phyloP scores from a whole-genome alignment of 2,888 invertebrate species.

The Brenthis daphne region DNA sequence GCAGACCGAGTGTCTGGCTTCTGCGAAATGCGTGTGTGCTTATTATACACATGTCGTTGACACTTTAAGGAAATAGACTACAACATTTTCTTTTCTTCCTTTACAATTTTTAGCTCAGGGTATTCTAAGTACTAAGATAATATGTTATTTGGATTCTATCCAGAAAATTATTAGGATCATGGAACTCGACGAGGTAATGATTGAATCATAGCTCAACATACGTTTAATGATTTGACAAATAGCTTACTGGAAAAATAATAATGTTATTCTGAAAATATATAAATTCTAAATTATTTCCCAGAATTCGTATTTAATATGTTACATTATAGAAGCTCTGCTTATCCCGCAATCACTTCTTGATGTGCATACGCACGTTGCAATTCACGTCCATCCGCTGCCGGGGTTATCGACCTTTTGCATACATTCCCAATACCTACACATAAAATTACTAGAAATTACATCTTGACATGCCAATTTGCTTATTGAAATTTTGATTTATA shows the following conservation, averaged over 20 bases:
- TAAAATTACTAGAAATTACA: conserved; percentile 37
- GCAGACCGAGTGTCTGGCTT: conserved; percentile 73
- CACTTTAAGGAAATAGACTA: conserved; percentile 37
- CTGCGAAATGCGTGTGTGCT: conserved; percentile 54
- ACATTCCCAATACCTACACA: conserved; percentile 47
- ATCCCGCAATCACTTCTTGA: conserved; percentile 65
- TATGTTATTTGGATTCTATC: conserved; percentile 2
- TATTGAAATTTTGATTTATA: conserved; percentile 44
- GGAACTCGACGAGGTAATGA: background rate
- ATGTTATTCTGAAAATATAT: background rate
- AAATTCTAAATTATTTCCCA: background rate
- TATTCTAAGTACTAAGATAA: background rate
- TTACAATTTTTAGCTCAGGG: background rate
- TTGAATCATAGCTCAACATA: background rate
- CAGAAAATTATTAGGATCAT: background rate
- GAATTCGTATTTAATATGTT: no score
- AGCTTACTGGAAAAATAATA: background rate
- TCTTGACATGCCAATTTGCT: conserved; percentile 28
- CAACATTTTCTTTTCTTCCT: conserved; percentile 11
- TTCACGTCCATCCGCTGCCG: conserved; percentile 59
- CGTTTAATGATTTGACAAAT: background rate
- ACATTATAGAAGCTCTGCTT: conserved; percentile 37
- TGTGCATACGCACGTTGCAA: conserved; percentile 63
- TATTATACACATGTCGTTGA: conserved; percentile 34
- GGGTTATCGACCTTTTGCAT: conserved; percentile 61